phyloP scores from a whole-genome alignment of 2,888 invertebrate genomes.

The Loripinus fragilis region DNA sequence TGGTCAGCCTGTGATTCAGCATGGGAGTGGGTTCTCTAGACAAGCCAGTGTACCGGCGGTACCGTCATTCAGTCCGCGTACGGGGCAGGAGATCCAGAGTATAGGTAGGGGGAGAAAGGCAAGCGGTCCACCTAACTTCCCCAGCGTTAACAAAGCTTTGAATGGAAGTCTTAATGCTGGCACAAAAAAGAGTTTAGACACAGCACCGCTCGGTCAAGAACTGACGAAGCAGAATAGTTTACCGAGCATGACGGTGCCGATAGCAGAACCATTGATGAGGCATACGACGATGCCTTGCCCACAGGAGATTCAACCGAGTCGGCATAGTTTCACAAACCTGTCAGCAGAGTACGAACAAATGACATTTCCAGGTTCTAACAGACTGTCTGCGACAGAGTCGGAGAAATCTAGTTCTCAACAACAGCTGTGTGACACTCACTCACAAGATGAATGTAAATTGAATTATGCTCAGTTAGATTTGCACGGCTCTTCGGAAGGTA shows the following conservation, averaged over 20 bases:
- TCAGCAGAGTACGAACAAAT: conserved; percentile 69
- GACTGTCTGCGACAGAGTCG: conserved; percentile 31
- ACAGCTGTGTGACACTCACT: conserved; percentile 28
- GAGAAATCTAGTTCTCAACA: conserved; percentile 55
- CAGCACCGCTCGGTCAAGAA: conserved; percentile 47
- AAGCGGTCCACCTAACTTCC: conserved; percentile 44
- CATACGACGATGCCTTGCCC: conserved; percentile 2
- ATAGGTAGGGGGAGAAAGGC: conserved; percentile 42
- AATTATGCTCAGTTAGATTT: conserved; percentile 82
- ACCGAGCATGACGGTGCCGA: conserved; percentile 57
- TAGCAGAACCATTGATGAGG: not conserved
- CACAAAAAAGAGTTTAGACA: conserved; percentile 25
- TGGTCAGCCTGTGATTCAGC: conserved; percentile 4
- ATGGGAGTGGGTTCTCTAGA: conserved; percentile 28
- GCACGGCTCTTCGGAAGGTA: conserved; percentile 73
- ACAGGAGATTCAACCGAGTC: conserved; percentile 44
- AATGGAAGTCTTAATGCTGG: conserved; percentile 32
- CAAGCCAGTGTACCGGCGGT: conserved; percentile 46
- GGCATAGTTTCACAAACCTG: conserved; percentile 74
- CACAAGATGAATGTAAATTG: conserved; percentile 76
- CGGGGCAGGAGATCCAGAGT: conserved; percentile 29
- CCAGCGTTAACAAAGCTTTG: not conserved
- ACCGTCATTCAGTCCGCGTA: conserved; percentile 31
- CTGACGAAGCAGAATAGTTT: conserved; percentile 63
- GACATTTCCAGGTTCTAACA: conserved; percentile 60